Base-by-base conservation (phyloP, 2,888 invertebrate genomes). In the Caenorhabditis sp. region DNA sequence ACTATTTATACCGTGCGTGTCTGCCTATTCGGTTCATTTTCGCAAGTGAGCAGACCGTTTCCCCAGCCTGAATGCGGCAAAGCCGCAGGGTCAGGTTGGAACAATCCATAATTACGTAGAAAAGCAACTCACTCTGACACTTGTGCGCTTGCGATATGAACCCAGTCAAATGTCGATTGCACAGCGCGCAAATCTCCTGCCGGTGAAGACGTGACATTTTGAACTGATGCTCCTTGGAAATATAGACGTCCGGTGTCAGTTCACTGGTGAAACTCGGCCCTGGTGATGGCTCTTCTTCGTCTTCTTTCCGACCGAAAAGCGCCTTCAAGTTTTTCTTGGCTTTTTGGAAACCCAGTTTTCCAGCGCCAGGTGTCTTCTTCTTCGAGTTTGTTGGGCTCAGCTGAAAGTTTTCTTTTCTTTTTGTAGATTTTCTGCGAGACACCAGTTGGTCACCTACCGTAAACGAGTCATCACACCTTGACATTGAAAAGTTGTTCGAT, bases 101-200 rank as follows among this genome's bases (percentile, higher is more conserved):
- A 32, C 32, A 32, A 32, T 32, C 9, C 9, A 6, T 9, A 32
- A 32, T 32, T 6, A 32, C 32, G n/a, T n/a, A n/a, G n/a, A 32
- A 32, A 13, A 40, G 13, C 40, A 40, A 6, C 85, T 84, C 58
- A 89, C 89, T 82, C 56, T 74, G 79, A 74, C 96, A 96, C 74
- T 92, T 92, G 79, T 90, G 92, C 18, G 92, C 93, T 61, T 92
- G 92, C 40, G 92, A 89, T 74, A 93, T 92, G 26, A 96, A 95
- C 26, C 95, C 95, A n/a, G 85, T 85, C 94, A 96, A 95, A 81
- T 95, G 94, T 89, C 95, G 94, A 88, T 95, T 94, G 91, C 96
- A 96, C 91, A 95, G 95, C 13, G 95, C 94, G 92, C 96, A 96
- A 78, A 94, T 94, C 90, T 96, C 96, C 74, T 95, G 95, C 91